phyloP scores from a whole-genome alignment of 2,888 invertebrate species.

The Dione juno region DNA sequence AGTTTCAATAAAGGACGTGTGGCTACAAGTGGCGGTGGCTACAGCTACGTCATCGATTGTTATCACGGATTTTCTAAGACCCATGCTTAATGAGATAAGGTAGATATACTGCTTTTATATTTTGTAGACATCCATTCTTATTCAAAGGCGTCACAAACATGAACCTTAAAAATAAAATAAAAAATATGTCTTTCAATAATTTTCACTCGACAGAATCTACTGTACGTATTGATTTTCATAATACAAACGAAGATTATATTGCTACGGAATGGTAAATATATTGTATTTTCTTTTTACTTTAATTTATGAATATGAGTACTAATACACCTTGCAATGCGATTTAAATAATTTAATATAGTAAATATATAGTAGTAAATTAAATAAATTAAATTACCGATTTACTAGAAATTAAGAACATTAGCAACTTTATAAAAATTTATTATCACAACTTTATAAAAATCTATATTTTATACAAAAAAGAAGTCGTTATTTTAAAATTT shows the following conservation, averaged over 20 bases:
- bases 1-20: constrained; percentile 12
- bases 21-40: background rate
- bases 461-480: too few relatives aligned
- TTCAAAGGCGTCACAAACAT: constrained; percentile 28
- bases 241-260: constrained; percentile 61
- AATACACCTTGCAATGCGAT: too few relatives aligned
- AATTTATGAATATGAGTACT: too few relatives aligned
- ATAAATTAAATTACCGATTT: too few relatives aligned
- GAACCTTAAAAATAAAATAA: constrained; percentile 27
- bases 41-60: constrained; percentile 30
- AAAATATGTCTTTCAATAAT: constrained; percentile 25
- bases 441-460: too few relatives aligned
- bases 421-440: too few relatives aligned
- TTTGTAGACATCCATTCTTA: constrained; percentile 37
- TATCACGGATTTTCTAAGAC: constrained; percentile 42
- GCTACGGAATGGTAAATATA: constrained; percentile 62
- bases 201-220: background rate
- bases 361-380: too few relatives aligned
- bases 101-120: constrained; percentile 38
- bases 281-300: constrained; percentile 29
- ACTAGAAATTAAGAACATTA: too few relatives aligned
- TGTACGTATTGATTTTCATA: constrained; percentile 21
- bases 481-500: too few relatives aligned
- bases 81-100: constrained; percentile 36
- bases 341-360: too few relatives aligned